A percentile compares a stretch with the other conserved stretches of the same genome.
phyloP scores from a whole-genome alignment of 1,140 invertebrate genomes.

The Zaprionus vittiger region DNA sequence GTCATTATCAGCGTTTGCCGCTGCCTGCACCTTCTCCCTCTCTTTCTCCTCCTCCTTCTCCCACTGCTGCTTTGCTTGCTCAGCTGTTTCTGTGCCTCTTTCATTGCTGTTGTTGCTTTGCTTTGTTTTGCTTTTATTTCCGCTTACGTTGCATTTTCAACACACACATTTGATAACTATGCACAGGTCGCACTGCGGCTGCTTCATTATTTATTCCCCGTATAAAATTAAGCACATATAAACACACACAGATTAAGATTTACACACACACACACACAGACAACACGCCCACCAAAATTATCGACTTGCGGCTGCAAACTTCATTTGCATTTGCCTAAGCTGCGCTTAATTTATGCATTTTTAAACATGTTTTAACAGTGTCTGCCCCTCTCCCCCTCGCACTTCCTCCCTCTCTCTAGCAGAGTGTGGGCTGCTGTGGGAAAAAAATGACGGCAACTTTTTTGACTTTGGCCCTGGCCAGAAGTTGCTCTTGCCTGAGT shows the following conservation, averaged over 20 bases:
- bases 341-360: constrained; percentile 74
- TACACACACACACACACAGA: not conserved
- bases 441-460: constrained; percentile 47
- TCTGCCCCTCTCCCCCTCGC: not conserved
- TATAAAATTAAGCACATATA: constrained; percentile 19
- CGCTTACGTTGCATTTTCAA: constrained; percentile 70
- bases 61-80: constrained; percentile 44
- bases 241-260: constrained; percentile 6
- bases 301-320: constrained; percentile 31
- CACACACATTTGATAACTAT: constrained; percentile 21
- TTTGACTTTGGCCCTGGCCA: constrained; percentile 37
- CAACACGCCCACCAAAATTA: constrained; percentile 56
- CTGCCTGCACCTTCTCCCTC: not conserved
- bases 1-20: constrained; percentile 46
- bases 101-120: constrained; percentile 36
- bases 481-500: not conserved
- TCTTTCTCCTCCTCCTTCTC: not conserved
- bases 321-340: constrained; percentile 64
- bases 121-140: constrained; percentile 72
- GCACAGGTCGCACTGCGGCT: constrained; percentile 22
- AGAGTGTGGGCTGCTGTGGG: constrained; percentile 56
- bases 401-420: not conserved
- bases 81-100: constrained; percentile 52
- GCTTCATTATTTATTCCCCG: constrained; percentile 10
- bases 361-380: constrained; percentile 69